Base-by-base conservation (phyloP, 2,888 invertebrate genomes). In the Priocnemis perturbator region DNA sequence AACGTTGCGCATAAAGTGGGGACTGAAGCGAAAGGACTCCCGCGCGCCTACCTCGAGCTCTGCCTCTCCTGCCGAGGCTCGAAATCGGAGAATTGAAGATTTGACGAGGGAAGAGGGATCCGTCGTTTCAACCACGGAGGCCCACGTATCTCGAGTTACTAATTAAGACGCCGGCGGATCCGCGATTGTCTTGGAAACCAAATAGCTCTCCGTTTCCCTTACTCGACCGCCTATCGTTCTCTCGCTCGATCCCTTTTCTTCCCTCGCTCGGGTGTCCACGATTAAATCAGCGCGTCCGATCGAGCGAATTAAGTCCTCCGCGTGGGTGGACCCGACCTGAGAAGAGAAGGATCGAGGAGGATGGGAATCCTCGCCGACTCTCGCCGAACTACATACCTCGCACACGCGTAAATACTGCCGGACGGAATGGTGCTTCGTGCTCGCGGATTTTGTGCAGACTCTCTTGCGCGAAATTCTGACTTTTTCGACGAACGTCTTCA, bases 91-190 rank as follows among this genome's bases (percentile, higher is more conserved):
- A 37, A 37, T 37, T 11, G 37, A 37, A 37, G 37, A 37, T 37
- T 37, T 37, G 37, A 19, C 19, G 50, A 50, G 50, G 50, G 17
- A 21, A 55, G 21, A n/a, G 26, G 21, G 20, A 60, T 67, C 60
- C 63, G 60, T 73, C 67, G 71, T 65, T 48, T 65, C 64, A 60
- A 79, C 73, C 67, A 69, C 62, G 67, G 73, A 61, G 77, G 69
- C 53, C 71, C 63, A 57, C 55, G 72, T 67, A 74, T 78, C 73
- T 79, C 75, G 72, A 76, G 80, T 85, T 85, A 86, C 87, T 87
- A 87, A 87, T 87, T 87, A 87, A 87, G 87, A 87, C 85, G 84
- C 84, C 81, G 85, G 81, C 78, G 76, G 81, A 82, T 83, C 82
- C 82, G 74, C 84, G 84, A 84, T 85, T 85, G 86, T 87, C 85